These are phyloP conservation scores for Actinia tenebrosa DNA, from an alignment of 64 coral and sea anemone species.

Conservation along the genomic window DNA sequence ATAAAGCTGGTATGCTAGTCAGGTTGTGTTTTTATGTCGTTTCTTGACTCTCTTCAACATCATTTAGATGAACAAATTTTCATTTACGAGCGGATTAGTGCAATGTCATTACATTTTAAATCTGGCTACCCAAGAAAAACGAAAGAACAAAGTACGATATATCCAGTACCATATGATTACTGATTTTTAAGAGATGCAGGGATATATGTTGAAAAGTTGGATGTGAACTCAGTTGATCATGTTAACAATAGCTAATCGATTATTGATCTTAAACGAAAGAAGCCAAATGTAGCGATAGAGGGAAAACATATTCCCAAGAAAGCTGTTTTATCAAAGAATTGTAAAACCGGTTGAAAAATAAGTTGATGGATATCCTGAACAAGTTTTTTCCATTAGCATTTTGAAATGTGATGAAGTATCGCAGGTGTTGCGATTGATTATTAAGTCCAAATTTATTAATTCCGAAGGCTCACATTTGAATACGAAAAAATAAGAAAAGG, in stretches of 20 bases:
- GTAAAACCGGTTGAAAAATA: background rate
- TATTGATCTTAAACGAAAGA: background rate
- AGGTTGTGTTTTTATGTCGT: too few relatives aligned
- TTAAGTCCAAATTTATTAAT: too few relatives aligned
- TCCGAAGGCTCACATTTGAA: background rate
- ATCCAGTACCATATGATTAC: background rate
- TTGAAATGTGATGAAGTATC: too few relatives aligned
- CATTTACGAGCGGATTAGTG: background rate
- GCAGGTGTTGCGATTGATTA: too few relatives aligned
- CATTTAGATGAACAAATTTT: too few relatives aligned
- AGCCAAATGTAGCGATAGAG: background rate
- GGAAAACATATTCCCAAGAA: background rate
- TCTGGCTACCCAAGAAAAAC: background rate
- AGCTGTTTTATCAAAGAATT: background rate
- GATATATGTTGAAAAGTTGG: background rate
- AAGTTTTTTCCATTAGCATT: too few relatives aligned
- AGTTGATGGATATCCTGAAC: too few relatives aligned
- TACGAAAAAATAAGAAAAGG: background rate
- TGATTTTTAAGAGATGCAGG: too few relatives aligned
- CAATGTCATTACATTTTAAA: background rate
- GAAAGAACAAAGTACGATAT: background rate
- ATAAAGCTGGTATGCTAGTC: too few relatives aligned
- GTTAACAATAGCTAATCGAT: background rate
- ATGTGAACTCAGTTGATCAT: background rate
- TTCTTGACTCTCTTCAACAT: too few relatives aligned